Base-by-base conservation (phyloP, 2,888 invertebrate species). In the Pheosia tremula region DNA sequence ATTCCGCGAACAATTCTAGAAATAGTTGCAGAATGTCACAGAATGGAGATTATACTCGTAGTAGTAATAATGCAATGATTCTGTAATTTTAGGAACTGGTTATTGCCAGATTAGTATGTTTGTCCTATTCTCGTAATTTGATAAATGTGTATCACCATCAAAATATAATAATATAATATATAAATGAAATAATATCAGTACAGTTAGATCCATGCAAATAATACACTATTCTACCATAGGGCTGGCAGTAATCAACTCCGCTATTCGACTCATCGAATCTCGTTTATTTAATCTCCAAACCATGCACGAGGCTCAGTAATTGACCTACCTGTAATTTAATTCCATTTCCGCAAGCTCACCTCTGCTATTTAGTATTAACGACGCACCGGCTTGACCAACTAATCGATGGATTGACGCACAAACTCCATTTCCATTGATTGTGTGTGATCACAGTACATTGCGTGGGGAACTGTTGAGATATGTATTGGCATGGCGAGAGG, bases 1-100 rank as follows among this genome's bases (percentile, higher is more conserved):
- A 71, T 67, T 68, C 67, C 58, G 62, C 52, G 59, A 63, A 71
- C 61, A 64, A 66, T 64, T 38, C 64, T 41, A 52, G 47, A 13
- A 53, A 49, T 50, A 53, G 39, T 61, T 53, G 57, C 43, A 57
- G 60, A 66, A 64, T 66, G 62, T 63, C 65, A 64, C 64, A 64
- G 64, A 68, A 60, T 64, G 57, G 50, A 58, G 59, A 13, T 43
- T n/a, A 57, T 60, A 59, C n/a, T n/a, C n/a, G n/a, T n/a, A n/a
- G n/a, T 56, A 59, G 67, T 64, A 54, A 49, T 62, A 62, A 59
- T 66, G 47, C 56, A 64, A 63, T 62, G 52, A 56, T 62, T 63
- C 49, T 56, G 24, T 47, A 5, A 4, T 47, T 47, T 1, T 9
- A 6, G 5, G 47, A 47, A 47, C 47, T n/a, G 47, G n/a, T 47